Conservation (phyloP, 2,113 vertebrate species). For the Leptobrachium leishanense region DNA sequence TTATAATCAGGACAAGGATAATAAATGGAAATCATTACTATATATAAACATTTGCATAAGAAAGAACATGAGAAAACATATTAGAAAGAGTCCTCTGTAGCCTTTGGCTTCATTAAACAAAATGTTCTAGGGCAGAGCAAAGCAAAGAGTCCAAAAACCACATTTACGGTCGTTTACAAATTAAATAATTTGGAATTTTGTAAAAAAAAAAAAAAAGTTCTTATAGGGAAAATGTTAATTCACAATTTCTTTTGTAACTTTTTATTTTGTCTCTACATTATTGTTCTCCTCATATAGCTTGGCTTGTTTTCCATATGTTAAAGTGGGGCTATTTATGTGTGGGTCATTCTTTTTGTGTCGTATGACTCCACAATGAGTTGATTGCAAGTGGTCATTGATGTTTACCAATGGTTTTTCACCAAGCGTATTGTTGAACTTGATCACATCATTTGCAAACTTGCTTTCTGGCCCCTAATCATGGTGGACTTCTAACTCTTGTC, state of each 20-base stretch:
- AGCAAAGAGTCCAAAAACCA: background rate
- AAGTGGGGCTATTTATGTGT: background rate
- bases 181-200: slow-evolving; percentile 11
- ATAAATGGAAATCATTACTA: slow-evolving; percentile 45
- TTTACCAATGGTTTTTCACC: no score
- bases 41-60: slow-evolving; percentile 41
- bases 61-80: slow-evolving; percentile 34
- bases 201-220: background rate
- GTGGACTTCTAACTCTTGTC: no score
- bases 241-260: background rate
- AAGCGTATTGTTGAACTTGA: no score
- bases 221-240: slow-evolving; percentile 3
- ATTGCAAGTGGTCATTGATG: no score
- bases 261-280: background rate
- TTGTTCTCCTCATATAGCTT: background rate
- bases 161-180: slow-evolving; percentile 30
- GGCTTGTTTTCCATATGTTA: background rate
- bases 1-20: slow-evolving; percentile 25
- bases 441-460: no score
- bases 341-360: no score
- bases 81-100: slow-evolving; percentile 28
- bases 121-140: slow-evolving; percentile 6
- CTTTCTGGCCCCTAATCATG: no score
- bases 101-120: slow-evolving; percentile 35
- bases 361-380: no score